phyloP scores from a whole-genome alignment of 1,140 invertebrate genomes.

The Drosophila kohkoa region DNA sequence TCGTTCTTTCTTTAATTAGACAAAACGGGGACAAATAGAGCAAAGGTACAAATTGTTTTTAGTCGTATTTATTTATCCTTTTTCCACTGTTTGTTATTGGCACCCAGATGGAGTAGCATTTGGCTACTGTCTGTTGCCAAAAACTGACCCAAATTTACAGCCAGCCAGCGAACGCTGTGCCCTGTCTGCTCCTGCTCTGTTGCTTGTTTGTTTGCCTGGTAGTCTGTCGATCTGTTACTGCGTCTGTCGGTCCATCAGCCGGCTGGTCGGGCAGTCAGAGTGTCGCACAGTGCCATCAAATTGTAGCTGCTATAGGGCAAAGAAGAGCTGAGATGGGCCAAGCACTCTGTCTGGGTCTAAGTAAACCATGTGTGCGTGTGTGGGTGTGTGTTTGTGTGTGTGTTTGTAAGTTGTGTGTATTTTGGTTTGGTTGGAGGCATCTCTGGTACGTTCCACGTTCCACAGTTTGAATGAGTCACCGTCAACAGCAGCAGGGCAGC shows the following conservation, averaged over 20 bases:
- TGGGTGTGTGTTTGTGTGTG: slow-evolving; percentile 28
- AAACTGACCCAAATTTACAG: slow-evolving; percentile 77
- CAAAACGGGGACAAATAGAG: slow-evolving; percentile 13
- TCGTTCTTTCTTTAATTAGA: slow-evolving; percentile 8
- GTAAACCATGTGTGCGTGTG: slow-evolving; percentile 27
- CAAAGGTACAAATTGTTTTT: slow-evolving; percentile 8
- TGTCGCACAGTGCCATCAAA: slow-evolving; percentile 58
- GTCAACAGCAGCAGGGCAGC: background rate
- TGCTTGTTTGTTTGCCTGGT: slow-evolving; percentile 13
- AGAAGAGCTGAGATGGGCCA: slow-evolving; percentile 27
- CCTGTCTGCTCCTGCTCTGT: slow-evolving; percentile 1
- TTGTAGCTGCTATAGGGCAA: slow-evolving; percentile 54
- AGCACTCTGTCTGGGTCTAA: slow-evolving; percentile 29
- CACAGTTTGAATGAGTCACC: slow-evolving; percentile 45
- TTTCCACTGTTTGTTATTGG: slow-evolving; percentile 41
- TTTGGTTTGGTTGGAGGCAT: slow-evolving; percentile 43
- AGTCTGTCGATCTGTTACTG: slow-evolving; percentile 40
- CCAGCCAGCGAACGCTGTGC: slow-evolving; percentile 29
- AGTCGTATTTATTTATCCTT: slow-evolving; percentile 14
- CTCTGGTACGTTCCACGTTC: slow-evolving; percentile 33
- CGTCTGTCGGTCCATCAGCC: slow-evolving; percentile 1
- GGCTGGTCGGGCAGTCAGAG: slow-evolving; percentile 30
- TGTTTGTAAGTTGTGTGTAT: slow-evolving; percentile 34
- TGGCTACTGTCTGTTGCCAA: slow-evolving; percentile 59
- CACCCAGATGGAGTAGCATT: slow-evolving; percentile 37